A percentile compares a stretch with the other conserved stretches of the same genome.
phyloP scores from a whole-genome alignment of 2,797 vertebrate species.

The Mastacembelus armatus region DNA sequence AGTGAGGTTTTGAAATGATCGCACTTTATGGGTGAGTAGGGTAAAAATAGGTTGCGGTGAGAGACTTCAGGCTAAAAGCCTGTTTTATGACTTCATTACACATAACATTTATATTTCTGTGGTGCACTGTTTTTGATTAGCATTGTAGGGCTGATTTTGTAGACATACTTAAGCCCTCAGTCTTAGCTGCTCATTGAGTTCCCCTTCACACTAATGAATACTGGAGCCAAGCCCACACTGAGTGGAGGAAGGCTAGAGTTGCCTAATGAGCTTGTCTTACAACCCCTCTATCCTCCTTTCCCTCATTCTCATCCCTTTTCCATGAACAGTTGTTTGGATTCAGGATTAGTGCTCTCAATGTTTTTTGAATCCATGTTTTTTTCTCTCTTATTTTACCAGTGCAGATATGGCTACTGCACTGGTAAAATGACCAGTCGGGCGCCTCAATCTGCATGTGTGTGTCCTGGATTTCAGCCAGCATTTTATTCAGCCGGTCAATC shows the following conservation, averaged over 20 bases:
- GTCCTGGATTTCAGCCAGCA: constrained; percentile 56
- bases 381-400: constrained; percentile 31
- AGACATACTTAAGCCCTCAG: constrained; percentile 65
- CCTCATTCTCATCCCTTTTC: constrained; percentile 51
- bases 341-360: constrained; percentile 24
- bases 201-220: constrained; percentile 77
- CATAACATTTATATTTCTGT: constrained; percentile 79
- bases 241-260: constrained; percentile 72
- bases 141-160: constrained; percentile 71
- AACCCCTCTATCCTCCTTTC: constrained; percentile 53
- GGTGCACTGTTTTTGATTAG: constrained; percentile 78
- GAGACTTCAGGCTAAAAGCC: constrained; percentile 71
- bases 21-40: constrained; percentile 75
- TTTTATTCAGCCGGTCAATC: constrained; percentile 57
- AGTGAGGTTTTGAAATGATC: constrained; percentile 75
- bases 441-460: constrained; percentile 45
- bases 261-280: constrained; percentile 80
- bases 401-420: background rate
- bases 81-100: constrained; percentile 83
- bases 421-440: constrained; percentile 7
- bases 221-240: constrained; percentile 77
- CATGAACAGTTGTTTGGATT: constrained; percentile 51
- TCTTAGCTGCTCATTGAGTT: constrained; percentile 77
- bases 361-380: constrained; percentile 29
- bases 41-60: constrained; percentile 81